Evolutionary conservation across 2,888 invertebrate species (phyloP).

Genomic region (Aphodius sticticus): DNA sequence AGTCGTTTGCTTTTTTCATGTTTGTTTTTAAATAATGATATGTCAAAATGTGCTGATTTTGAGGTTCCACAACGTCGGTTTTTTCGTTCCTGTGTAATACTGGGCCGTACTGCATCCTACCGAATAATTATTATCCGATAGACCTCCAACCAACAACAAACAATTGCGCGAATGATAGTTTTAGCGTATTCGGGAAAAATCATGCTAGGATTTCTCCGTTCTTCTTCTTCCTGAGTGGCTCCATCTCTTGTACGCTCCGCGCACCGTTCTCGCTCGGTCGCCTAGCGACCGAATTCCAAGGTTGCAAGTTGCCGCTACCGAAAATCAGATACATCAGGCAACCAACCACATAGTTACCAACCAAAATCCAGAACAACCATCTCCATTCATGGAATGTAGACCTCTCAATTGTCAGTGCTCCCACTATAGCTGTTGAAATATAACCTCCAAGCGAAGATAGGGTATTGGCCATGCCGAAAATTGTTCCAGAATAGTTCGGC

Average conservation of each 20-base stretch:
- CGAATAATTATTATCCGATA: neutral
- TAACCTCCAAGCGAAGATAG: constrained; percentile 85
- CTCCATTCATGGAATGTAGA: constrained; percentile 82
- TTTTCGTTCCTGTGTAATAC: neutral
- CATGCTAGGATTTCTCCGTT: constrained; percentile 32
- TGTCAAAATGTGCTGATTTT: neutral
- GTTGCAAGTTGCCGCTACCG: constrained; percentile 73
- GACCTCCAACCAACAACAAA: neutral
- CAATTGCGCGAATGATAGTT: neutral
- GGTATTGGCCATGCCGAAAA: constrained; percentile 89
- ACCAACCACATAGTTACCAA: constrained; percentile 74
- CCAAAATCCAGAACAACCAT: constrained; percentile 82
- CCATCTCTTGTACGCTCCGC: constrained; percentile 52
- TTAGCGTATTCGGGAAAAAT: neutral
- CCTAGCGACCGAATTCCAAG: constrained; percentile 61
- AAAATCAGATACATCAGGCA: constrained; percentile 69
- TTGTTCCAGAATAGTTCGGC: constrained; percentile 88
- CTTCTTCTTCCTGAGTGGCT: constrained; percentile 51
- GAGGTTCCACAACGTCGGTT: neutral
- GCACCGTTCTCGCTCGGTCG: constrained; percentile 42
- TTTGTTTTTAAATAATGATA: neutral
- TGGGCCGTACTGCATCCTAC: neutral
- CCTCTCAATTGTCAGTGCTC: constrained; percentile 74
- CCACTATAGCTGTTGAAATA: constrained; percentile 83
- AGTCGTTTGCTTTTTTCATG: neutral